Conservation (phyloP, 2,797 vertebrate species). For the Falco novaeseelandiae region DNA sequence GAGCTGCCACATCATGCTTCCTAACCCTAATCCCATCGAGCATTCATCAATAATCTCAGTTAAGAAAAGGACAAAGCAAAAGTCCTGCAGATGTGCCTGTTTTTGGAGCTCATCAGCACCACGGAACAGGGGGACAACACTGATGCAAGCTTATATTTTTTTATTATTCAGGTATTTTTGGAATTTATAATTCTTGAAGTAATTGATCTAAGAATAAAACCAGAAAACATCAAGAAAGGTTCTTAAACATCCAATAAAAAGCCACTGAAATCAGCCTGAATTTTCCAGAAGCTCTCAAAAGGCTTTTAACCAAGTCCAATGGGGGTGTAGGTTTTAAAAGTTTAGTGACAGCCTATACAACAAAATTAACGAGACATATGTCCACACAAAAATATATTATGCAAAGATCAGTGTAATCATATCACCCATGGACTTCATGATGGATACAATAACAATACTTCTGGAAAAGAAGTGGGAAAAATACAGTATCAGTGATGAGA, state of each 20-base stretch:
- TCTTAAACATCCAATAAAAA: background rate
- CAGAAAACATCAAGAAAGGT: background rate
- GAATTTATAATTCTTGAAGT: background rate
- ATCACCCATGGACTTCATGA: background rate
- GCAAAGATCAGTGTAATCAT: background rate
- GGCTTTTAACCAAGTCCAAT: background rate
- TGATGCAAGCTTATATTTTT: background rate
- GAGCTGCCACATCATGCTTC: background rate
- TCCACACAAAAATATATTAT: background rate
- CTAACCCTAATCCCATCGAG: background rate
- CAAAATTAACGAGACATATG: background rate
- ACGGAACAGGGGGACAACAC: background rate
- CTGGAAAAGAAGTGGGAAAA: background rate
- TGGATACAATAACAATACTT: background rate
- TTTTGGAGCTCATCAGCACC: background rate
- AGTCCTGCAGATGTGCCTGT: background rate
- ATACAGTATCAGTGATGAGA: background rate
- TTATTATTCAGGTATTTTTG: background rate
- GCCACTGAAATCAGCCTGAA: background rate
- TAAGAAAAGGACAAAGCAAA: background rate
- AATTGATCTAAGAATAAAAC: background rate
- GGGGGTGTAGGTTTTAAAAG: background rate
- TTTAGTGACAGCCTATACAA: background rate
- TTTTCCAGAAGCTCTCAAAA: background rate
- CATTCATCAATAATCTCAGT: background rate